Conservation (phyloP, 2,888 invertebrate genomes). For the Sphinx pinastri region DNA sequence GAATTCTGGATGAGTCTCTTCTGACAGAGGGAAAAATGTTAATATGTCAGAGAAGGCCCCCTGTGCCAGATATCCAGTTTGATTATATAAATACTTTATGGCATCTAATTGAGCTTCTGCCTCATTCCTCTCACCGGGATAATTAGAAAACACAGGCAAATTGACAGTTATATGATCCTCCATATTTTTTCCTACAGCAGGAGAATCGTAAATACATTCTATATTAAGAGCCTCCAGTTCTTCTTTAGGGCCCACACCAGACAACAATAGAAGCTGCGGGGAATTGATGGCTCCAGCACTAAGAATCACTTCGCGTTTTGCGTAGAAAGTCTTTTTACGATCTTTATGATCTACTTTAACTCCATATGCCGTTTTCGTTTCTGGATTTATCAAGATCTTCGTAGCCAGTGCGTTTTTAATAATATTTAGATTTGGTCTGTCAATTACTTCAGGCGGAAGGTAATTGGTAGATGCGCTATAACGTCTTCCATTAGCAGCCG, state of each 20-base stretch:
- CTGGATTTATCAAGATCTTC: conserved; percentile 1
- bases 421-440: conserved; percentile 18
- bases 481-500: conserved; percentile 39
- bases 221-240: conserved; percentile 65
- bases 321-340: background rate
- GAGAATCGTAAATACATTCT: conserved; percentile 59
- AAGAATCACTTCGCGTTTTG: conserved; percentile 56
- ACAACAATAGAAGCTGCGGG: conserved; percentile 78
- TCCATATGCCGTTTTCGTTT: conserved; percentile 13
- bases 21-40: conserved; percentile 50
- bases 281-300: conserved; percentile 77
- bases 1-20: conserved; percentile 57
- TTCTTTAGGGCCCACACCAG: conserved; percentile 75
- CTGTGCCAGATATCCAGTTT: conserved; percentile 76
- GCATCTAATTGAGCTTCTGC: conserved; percentile 56
- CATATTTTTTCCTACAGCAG: conserved; percentile 79
- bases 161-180: conserved; percentile 79
- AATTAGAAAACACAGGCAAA: conserved; percentile 59
- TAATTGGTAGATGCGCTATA: conserved; percentile 10
- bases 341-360: conserved; percentile 14
- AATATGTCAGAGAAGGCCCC: conserved; percentile 81
- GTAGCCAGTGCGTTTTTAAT: conserved; percentile 16
- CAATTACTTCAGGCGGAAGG: background rate
- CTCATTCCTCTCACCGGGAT: conserved; percentile 47
- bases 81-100: conserved; percentile 76